Evolutionary conservation across 2,797 vertebrate genomes (phyloP), one percentile per base, ranked within the genome.

Genomic region (Melopsittacus undulatus): DNA sequence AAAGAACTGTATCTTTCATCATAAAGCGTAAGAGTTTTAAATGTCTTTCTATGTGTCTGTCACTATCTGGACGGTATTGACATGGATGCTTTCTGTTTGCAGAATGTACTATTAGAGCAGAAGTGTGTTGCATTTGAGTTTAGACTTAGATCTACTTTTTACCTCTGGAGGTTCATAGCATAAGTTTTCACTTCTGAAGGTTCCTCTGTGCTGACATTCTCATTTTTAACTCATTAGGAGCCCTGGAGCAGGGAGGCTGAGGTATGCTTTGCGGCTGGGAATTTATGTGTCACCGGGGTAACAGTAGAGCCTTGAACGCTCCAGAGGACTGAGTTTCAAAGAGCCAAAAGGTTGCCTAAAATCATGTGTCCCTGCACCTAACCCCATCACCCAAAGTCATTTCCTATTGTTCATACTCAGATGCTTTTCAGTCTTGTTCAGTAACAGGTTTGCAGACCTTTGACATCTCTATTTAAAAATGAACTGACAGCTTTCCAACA

Each of bases 401-500:
- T 95, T 96, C 87, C 92, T 95, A 72, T 91, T 93, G 95, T 94
- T 93, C 84, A 7, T 96, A 86, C 85, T 92, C 87, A 87, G 94
- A 83, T 88, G 92, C 94, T 97, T 96, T 85, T 91, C 92, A 78
- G 83, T 91, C 81, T 54, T 49, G 40, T 87, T 96, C 90, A 94
- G 70, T 96, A 95, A 92, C 83, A 95, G 82, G 83, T 96, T 96
- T 96, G 59, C 92, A 96, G 97, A 95, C 96, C 95, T 95, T 86
- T 96, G 96, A 95, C 94, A 90, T 95, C 81, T 95, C 68, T 90
- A 48, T 90, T 92, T 92, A 78, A 77, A 95, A 95, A 90, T 26
- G 70, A 84, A 86, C 77, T 87, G 90, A 87, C 88, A 87, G 75
- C 83, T 96, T 89, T 85, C 90, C 67, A 92, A 3, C 61, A 91